A percentile compares a stretch with the other conserved stretches of the same genome.
Conservation (phyloP, 2,113 vertebrate genomes). For the human region DNA sequence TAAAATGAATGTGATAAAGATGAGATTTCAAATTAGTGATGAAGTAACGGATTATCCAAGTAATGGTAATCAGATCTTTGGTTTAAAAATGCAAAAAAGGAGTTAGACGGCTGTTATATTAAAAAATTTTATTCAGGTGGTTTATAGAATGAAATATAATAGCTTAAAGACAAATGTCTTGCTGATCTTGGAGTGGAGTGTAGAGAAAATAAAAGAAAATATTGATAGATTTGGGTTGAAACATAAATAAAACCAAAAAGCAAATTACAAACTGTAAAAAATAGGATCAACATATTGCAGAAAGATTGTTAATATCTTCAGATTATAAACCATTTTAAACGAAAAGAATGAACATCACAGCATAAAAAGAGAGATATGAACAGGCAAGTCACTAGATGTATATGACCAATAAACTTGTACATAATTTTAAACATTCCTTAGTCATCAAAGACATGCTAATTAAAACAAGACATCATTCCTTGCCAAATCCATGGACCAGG, state of each 20-base stretch:
- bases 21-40: not conserved
- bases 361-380: not conserved
- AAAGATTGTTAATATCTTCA: not conserved
- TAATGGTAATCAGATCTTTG: not conserved
- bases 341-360: not conserved
- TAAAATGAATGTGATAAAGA: not conserved
- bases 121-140: not conserved
- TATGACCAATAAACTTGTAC: not conserved
- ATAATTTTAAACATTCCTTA: not conserved
- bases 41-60: not conserved
- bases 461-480: not conserved
- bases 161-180: not conserved
- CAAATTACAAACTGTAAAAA: not conserved
- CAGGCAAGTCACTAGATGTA: not conserved
- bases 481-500: not conserved
- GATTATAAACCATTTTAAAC: not conserved
- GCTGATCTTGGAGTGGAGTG: not conserved
- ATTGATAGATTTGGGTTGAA: not conserved
- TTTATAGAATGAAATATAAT: not conserved
- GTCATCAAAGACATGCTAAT: not conserved
- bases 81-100: conserved; percentile 17
- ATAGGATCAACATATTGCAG: not conserved
- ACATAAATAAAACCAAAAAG: conserved; percentile 7
- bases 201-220: not conserved
- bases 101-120: not conserved